Evolutionary conservation across 2,113 vertebrate genomes (phyloP).

Genomic region (Cervus canadensis): DNA sequence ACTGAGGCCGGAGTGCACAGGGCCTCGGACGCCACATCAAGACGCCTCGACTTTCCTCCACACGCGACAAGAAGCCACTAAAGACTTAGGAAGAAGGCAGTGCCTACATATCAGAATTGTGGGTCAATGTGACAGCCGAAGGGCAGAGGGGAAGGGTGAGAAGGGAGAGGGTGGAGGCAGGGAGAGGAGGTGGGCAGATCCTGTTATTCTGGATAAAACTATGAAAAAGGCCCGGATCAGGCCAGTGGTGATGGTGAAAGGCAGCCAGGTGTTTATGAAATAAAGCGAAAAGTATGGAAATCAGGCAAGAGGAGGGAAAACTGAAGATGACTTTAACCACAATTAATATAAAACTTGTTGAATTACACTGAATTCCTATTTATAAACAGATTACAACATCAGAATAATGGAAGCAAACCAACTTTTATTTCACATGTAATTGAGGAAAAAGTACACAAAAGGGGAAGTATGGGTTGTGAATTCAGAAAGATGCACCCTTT

Average conservation of each 20-base stretch:
- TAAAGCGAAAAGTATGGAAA: neutral
- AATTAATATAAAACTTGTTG: neutral
- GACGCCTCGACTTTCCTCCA: neutral
- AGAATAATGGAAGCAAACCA: neutral
- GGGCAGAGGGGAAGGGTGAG: neutral
- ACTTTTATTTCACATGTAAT: neutral
- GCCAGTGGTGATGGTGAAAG: neutral
- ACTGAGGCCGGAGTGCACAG: accelerated
- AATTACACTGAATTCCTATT: neutral
- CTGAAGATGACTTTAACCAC: neutral
- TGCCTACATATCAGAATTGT: neutral
- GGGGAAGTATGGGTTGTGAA: neutral
- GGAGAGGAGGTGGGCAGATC: neutral
- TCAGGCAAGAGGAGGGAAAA: neutral
- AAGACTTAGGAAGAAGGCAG: neutral
- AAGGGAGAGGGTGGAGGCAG: neutral
- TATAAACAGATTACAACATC: neutral
- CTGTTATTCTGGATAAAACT: neutral
- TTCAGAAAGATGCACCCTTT: neutral
- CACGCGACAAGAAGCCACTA: neutral
- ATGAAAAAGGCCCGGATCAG: neutral
- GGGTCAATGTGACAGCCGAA: accelerated
- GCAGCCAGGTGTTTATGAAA: neutral
- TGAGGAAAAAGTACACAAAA: neutral
- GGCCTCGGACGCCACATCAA: accelerated